Percentiles rank a stretch among this genome's conserved stretches.
Conservation (phyloP, 1,140 invertebrate species). For the Drusus annulatus region DNA sequence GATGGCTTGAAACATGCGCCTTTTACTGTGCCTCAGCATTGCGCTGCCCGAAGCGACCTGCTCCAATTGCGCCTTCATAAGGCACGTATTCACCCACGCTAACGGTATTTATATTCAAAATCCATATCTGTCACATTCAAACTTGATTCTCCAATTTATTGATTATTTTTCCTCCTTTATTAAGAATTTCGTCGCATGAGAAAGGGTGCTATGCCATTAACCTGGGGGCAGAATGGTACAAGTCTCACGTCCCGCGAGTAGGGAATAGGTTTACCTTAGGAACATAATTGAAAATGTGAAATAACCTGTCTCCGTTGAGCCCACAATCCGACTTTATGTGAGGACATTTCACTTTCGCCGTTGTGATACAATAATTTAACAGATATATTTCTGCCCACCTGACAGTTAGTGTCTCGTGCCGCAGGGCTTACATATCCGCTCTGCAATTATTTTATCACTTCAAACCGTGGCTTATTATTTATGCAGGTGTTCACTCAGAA, state of each 20-base stretch:
- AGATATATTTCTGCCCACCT: conserved; percentile 49
- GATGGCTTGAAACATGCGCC: too few species aligned
- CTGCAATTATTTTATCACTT: background rate
- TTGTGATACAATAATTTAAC: conserved; percentile 52
- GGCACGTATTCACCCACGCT: too few species aligned
- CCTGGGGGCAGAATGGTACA: background rate
- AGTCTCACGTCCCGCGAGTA: background rate
- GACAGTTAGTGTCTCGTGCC: background rate
- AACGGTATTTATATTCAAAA: too few species aligned
- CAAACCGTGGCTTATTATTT: too few species aligned
- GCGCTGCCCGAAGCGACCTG: too few species aligned
- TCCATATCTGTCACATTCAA: too few species aligned
- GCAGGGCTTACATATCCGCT: background rate
- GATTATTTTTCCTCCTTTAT: background rate
- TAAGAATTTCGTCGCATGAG: background rate
- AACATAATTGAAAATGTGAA: conserved; percentile 43
- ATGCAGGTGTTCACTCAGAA: too few species aligned
- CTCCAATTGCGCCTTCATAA: too few species aligned
- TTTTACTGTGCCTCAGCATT: too few species aligned
- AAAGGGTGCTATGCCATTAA: background rate
- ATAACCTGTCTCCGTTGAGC: conserved; percentile 39
- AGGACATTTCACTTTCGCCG: conserved; percentile 40
- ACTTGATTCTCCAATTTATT: background rate
- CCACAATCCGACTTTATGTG: conserved; percentile 51
- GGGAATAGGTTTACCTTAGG: conserved; percentile 9